Conservation (phyloP, 2,888 invertebrate species). For the Microplitis deprimator region DNA sequence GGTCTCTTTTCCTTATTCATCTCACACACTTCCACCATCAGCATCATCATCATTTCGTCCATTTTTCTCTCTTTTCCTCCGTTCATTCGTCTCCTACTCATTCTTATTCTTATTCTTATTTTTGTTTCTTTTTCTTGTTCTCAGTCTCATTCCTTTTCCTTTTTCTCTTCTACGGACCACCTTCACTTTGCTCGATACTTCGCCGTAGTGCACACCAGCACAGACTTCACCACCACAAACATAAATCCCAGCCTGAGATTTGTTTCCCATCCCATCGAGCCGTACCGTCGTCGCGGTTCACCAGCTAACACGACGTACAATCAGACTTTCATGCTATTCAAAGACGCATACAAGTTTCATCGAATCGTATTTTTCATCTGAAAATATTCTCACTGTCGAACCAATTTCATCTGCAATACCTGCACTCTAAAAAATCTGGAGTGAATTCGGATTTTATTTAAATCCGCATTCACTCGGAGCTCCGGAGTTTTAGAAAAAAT, state of each 20-base stretch:
- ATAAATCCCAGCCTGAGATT: slow-evolving; percentile 46
- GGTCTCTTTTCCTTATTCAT: slow-evolving; percentile 40
- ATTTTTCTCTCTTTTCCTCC: slow-evolving; percentile 45
- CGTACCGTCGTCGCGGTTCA: slow-evolving; percentile 26
- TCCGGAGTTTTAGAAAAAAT: no score
- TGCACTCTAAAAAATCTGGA: background rate
- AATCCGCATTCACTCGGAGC: no score
- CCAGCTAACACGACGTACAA: slow-evolving; percentile 23
- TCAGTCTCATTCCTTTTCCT: no score
- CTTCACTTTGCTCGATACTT: slow-evolving; percentile 27
- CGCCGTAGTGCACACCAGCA: slow-evolving; percentile 12
- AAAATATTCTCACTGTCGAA: background rate
- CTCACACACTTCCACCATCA: background rate
- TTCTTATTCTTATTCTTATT: no score
- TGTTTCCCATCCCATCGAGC: slow-evolving; percentile 44
- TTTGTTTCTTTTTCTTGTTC: no score
- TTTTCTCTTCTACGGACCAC: slow-evolving; percentile 10
- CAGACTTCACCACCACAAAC: slow-evolving; percentile 34
- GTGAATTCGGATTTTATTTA: no score
- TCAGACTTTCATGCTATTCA: slow-evolving; percentile 30
- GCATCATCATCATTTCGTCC: background rate
- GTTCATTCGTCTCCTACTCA: background rate
- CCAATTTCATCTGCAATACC: slow-evolving; percentile 8
- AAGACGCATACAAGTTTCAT: slow-evolving; percentile 13
- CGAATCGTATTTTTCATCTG: slow-evolving; percentile 7